Evolutionary conservation across 2,888 invertebrate genomes (phyloP).

Genomic region (Parthenolecanium corni): DNA sequence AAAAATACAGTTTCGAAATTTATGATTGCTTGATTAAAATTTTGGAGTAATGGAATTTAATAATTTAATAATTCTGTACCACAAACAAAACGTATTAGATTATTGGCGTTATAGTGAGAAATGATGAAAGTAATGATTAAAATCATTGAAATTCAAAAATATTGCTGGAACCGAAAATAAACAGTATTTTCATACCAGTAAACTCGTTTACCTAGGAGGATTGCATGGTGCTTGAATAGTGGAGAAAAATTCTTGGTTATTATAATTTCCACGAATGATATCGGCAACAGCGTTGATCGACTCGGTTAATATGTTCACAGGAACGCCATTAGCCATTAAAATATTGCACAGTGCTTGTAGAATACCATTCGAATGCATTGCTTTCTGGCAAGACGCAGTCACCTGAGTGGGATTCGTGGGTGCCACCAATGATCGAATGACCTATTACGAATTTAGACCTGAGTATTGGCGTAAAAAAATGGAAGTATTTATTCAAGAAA

Average conservation of each 20-base stretch:
- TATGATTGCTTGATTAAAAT: too few relatives aligned
- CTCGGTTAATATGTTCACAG: constrained; percentile 90
- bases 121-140: too few relatives aligned
- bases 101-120: too few relatives aligned
- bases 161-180: too few relatives aligned
- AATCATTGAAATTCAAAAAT: too few relatives aligned
- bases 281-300: constrained; percentile 92
- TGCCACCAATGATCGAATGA: constrained; percentile 76
- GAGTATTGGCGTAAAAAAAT: neutral
- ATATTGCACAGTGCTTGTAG: constrained; percentile 74
- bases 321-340: constrained; percentile 90
- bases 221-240: constrained; percentile 82
- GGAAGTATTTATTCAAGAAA: neutral
- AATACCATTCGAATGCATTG: constrained; percentile 72
- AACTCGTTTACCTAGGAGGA: constrained; percentile 66
- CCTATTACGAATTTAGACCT: constrained; percentile 32
- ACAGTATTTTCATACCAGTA: too few relatives aligned
- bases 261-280: constrained; percentile 76
- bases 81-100: too few relatives aligned
- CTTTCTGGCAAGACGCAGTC: constrained; percentile 65
- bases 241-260: constrained; percentile 85
- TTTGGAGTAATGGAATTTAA: too few relatives aligned
- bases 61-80: too few relatives aligned
- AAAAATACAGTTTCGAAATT: too few relatives aligned
- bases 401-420: constrained; percentile 85